phyloP scores from a whole-genome alignment of 2,797 vertebrate species.

The Synanceia verrucosa region DNA sequence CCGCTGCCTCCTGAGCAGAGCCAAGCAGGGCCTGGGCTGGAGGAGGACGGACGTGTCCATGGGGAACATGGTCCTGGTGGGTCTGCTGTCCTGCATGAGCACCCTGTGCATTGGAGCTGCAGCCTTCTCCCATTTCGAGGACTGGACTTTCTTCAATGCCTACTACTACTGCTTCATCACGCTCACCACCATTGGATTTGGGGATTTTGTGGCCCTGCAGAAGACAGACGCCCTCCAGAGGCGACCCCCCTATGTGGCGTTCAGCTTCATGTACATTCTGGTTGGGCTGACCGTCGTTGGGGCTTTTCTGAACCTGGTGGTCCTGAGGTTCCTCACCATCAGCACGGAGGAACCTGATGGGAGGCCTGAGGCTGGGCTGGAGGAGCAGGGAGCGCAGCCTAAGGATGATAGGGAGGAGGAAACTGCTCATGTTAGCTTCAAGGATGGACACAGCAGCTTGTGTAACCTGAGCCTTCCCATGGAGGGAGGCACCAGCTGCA shows the following conservation, averaged over 20 bases:
- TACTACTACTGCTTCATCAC: constrained; percentile 94
- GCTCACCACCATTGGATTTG: constrained; percentile 92
- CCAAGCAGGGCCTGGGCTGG: constrained; percentile 87
- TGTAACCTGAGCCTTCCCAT: constrained; percentile 80
- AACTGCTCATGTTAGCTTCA: not conserved
- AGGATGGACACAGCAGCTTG: constrained; percentile 46
- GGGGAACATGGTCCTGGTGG: constrained; percentile 91
- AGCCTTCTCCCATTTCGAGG: constrained; percentile 90
- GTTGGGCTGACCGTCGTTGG: constrained; percentile 89
- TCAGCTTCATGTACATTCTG: constrained; percentile 93
- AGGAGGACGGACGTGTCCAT: constrained; percentile 85
- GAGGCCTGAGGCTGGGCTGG: constrained; percentile 56
- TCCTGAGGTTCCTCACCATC: constrained; percentile 89
- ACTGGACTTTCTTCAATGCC: constrained; percentile 91
- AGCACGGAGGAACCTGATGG: constrained; percentile 75
- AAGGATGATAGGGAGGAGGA: constrained; percentile 37
- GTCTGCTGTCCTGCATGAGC: constrained; percentile 87
- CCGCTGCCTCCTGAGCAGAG: constrained; percentile 83
- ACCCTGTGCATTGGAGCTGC: constrained; percentile 87
- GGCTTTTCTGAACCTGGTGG: constrained; percentile 92
- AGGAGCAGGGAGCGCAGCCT: constrained; percentile 6
- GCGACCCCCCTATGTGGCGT: constrained; percentile 85
- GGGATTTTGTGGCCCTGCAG: constrained; percentile 93
- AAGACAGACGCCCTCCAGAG: constrained; percentile 86
- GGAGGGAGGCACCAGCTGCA: constrained; percentile 81